Conservation (phyloP, 2,888 invertebrate genomes). For the Synanthedon tipuliformis region DNA sequence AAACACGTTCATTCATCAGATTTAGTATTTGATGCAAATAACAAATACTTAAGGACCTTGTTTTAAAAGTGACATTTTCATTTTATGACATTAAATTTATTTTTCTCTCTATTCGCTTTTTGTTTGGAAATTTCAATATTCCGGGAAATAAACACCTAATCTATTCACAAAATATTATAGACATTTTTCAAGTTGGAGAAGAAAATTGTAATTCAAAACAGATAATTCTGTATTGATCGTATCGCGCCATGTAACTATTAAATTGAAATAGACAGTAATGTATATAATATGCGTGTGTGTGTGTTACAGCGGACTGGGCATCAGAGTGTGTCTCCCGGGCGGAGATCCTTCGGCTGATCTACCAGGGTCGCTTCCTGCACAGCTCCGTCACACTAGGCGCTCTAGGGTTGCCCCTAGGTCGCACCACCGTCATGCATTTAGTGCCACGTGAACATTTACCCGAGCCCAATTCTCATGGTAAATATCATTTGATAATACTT, state of each 20-base stretch:
- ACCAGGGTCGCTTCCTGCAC: slow-evolving; percentile 99
- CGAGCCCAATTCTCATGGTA: slow-evolving; percentile 98
- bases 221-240: not conserved
- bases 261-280: not conserved
- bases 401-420: slow-evolving; percentile 94
- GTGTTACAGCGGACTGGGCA: slow-evolving; percentile 87
- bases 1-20: no score
- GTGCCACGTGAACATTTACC: slow-evolving; percentile 99
- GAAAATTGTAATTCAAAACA: no score
- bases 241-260: not conserved
- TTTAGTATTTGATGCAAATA: no score
- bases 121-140: no score
- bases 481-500: not conserved
- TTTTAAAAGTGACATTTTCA: no score
- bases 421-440: slow-evolving; percentile 99
- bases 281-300: not conserved
- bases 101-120: no score
- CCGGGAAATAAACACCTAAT: no score
- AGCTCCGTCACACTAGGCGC: slow-evolving; percentile 99
- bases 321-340: slow-evolving; percentile 95
- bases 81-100: no score
- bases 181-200: no score
- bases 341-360: slow-evolving; percentile 98
- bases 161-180: no score
- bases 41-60: no score